Base-by-base conservation (phyloP, 2,888 invertebrate genomes). In the Dryocosmus kuriphilus region DNA sequence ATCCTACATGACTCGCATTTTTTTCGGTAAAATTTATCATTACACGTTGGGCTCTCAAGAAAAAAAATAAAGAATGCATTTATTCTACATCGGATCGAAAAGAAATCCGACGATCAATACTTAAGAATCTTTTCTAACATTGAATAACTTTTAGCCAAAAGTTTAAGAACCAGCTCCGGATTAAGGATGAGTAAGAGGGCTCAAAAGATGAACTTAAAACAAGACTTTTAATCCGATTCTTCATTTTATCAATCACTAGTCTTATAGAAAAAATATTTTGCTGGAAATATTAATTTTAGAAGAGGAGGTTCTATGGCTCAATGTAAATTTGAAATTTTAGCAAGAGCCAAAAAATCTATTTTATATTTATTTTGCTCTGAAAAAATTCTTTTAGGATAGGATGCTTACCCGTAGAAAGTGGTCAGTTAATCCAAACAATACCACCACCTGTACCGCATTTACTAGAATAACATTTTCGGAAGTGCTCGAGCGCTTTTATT, bases 381-480 rank as follows among this genome's bases (percentile, higher is more conserved):
- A 19, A 27, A 41, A 60, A 60, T 60, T 16, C 27, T 7, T 60
- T 24, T 6, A 27, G 27, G 11, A 41, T n/a, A 27, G 24, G 27
- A 27, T 27, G 14, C 16, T 67, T 27, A n/a, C 6, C 4, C 16
- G 3, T 41, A 46, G 67, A 27, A 67, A 30, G 46, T 67, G 67
- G 41, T 46, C 22, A 71, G 11, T 71, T 22, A 55, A 71, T 71
- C n/a, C 32, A 30, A 27, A 51, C 65, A 65, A 41, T 65, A 16
- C 24, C 41, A 65, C 16, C 41, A 41, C 38, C 41, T 65, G 24
- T 27, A 38, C 32, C 32, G 30, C 27, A 51, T 71, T 32, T 71
- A 71, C 46, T 71, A 30, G 51, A 71, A 71, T 71, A 71, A 71
- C 51, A 71, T 24, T 71, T 71, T 71, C 32, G n/a, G 51, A 71